Evolutionary conservation across 1,140 invertebrate species (phyloP).

Genomic region (Drosophila burlai): DNA sequence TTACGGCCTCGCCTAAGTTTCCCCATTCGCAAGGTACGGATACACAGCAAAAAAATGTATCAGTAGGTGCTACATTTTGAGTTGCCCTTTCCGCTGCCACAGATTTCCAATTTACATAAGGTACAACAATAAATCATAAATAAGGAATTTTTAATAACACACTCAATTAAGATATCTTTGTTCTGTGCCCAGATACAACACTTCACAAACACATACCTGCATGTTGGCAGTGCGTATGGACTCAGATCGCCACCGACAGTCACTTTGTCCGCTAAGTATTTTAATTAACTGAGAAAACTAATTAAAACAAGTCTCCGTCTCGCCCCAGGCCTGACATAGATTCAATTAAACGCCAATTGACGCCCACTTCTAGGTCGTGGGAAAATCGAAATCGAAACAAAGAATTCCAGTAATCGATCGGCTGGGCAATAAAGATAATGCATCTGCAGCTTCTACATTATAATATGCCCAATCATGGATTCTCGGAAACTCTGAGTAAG

Average conservation of each 20-base stretch:
- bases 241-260: background rate
- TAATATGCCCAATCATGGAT: background rate
- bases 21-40: conserved; percentile 2
- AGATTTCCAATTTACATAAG: background rate
- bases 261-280: conserved; percentile 31
- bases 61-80: background rate
- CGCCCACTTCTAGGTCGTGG: conserved; percentile 50
- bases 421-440: background rate
- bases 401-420: background rate
- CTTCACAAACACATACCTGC: background rate
- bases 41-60: background rate
- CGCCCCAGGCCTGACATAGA: conserved; percentile 32
- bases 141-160: background rate
- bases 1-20: conserved; percentile 63
- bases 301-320: conserved; percentile 50
- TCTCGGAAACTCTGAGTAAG: background rate
- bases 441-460: background rate
- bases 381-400: conserved; percentile 31
- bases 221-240: conserved; percentile 9
- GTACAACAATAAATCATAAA: background rate
- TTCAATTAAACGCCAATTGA: conserved; percentile 55
- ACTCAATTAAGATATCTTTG: background rate
- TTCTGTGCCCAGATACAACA: background rate
- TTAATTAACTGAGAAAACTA: conserved; percentile 69
- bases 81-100: background rate